phyloP scores from a whole-genome alignment of 2,113 vertebrate genomes.

The Sinocyclocheilus anshuiensis region DNA sequence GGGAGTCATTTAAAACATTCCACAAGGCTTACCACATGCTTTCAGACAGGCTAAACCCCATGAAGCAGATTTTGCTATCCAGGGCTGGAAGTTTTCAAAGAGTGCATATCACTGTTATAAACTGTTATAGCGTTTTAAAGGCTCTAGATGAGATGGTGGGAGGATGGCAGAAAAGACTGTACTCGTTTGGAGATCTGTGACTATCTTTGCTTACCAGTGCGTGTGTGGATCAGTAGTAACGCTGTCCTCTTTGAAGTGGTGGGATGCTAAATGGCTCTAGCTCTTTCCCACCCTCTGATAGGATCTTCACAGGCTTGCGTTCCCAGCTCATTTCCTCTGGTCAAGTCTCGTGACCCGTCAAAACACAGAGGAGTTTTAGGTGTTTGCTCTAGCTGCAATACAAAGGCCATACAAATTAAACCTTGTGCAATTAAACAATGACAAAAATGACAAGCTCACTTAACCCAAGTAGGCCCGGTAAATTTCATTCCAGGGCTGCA shows the following conservation, averaged over 20 bases:
- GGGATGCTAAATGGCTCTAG: slow-evolving; percentile 31
- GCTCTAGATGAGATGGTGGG: neutral
- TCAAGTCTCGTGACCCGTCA: slow-evolving; percentile 56
- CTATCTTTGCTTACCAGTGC: neutral
- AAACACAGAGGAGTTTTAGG: slow-evolving; percentile 7
- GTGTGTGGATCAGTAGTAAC: slow-evolving; percentile 9
- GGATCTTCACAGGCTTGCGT: slow-evolving; percentile 47
- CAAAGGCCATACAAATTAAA: slow-evolving; percentile 12
- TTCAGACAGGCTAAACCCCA: slow-evolving; percentile 82
- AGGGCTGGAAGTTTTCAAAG: slow-evolving; percentile 59
- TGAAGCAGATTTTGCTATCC: slow-evolving; percentile 75
- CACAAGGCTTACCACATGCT: slow-evolving; percentile 67
- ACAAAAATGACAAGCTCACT: neutral
- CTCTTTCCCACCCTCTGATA: slow-evolving; percentile 46
- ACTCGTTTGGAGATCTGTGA: neutral
- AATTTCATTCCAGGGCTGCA: neutral
- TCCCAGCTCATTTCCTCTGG: slow-evolving; percentile 46
- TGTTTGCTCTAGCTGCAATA: neutral
- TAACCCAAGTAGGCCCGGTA: neutral
- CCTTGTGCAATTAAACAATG: slow-evolving; percentile 14
- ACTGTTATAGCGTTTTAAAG: slow-evolving; percentile 42
- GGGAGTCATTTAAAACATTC: slow-evolving; percentile 93
- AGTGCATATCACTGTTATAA: slow-evolving; percentile 20
- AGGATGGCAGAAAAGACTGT: neutral
- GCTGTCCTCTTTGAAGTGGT: slow-evolving; percentile 35